These are phyloP conservation scores for Sebastes dallii DNA, from an alignment of 2,797 vertebrate species.

Conservation along the genomic window DNA sequence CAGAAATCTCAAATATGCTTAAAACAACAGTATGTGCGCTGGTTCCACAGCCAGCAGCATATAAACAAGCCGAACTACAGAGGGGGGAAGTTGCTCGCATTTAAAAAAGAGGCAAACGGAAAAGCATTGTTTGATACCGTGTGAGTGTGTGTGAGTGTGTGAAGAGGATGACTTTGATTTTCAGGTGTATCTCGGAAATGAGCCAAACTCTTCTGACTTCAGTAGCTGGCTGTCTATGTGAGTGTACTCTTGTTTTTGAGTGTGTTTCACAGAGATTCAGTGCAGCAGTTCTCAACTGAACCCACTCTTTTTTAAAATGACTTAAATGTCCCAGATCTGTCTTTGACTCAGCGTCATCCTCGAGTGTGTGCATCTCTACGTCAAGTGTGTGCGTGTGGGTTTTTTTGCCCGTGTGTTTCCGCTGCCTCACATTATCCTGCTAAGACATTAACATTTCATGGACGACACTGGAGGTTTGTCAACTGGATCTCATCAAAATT, in stretches of 20 bases:
- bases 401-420: neutral
- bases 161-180: conserved; percentile 32
- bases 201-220: conserved; percentile 9
- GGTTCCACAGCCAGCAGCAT: conserved; percentile 31
- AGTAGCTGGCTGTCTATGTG: neutral
- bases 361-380: neutral
- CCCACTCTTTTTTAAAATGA: conserved; percentile 21
- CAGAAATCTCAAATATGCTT: conserved; percentile 8
- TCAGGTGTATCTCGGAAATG: conserved; percentile 39
- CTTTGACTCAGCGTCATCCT: conserved; percentile 55
- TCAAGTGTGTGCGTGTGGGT: neutral
- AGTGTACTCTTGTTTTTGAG: neutral
- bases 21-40: conserved; percentile 15
- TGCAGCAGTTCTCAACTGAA: conserved; percentile 42
- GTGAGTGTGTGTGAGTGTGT: neutral
- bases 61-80: conserved; percentile 21
- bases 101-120: neutral
- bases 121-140: neutral
- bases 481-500: conserved; percentile 67
- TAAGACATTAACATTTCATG: conserved; percentile 70
- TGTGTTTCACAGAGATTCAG: conserved; percentile 14
- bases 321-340: conserved; percentile 74
- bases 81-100: neutral
- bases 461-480: conserved; percentile 48
- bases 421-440: conserved; percentile 37